These are phyloP conservation scores for Oncorhynchus masou DNA, from an alignment of 2,113 vertebrate species.

Conservation along the genomic window DNA sequence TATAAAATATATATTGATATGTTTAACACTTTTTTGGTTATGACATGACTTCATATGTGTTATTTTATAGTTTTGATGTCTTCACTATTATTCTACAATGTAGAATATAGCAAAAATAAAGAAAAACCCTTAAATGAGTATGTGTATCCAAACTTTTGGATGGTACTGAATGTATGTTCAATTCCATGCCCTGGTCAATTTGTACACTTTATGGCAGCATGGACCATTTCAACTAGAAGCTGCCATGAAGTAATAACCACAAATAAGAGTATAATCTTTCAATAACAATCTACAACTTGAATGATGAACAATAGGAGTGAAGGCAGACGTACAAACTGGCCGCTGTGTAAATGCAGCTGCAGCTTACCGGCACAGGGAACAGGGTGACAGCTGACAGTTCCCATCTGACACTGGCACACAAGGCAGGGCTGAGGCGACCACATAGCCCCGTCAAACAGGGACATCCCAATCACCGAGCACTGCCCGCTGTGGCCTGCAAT, in stretches of 20 bases:
- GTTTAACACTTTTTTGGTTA: no score
- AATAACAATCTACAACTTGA: neutral
- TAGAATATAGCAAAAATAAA: no score
- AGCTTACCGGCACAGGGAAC: slow-evolving; percentile 41
- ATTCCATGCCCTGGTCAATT: no score
- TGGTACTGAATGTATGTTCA: no score
- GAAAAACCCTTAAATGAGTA: no score
- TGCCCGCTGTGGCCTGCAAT: slow-evolving; percentile 13
- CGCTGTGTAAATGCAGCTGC: neutral
- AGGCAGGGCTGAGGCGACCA: slow-evolving; percentile 60
- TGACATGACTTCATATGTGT: no score
- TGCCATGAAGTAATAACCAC: neutral
- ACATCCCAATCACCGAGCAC: slow-evolving; percentile 59
- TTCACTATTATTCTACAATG: no score
- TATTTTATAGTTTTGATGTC: no score
- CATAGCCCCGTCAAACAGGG: slow-evolving; percentile 58
- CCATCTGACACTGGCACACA: slow-evolving; percentile 54
- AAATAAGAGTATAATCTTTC: neutral
- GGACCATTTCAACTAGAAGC: no score
- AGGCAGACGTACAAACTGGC: neutral
- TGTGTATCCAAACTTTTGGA: no score
- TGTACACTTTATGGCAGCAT: no score
- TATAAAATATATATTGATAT: no score
- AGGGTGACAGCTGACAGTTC: slow-evolving; percentile 41
- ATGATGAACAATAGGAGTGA: neutral